A percentile compares a stretch with the other conserved stretches of the same genome.
Conservation (phyloP, 2,888 invertebrate species). For the Hyalella azteca region DNA sequence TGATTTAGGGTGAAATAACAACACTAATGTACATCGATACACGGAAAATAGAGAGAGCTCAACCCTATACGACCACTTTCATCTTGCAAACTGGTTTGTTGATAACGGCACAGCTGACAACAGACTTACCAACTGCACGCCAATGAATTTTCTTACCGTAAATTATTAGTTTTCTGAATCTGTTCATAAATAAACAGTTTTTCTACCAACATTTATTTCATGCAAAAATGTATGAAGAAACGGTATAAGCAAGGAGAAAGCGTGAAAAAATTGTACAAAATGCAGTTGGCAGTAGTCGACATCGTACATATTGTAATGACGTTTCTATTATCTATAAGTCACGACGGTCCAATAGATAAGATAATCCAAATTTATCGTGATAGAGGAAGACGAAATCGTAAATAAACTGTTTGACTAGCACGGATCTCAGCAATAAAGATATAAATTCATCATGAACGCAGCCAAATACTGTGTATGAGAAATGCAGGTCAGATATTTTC, state of each 20-base stretch:
- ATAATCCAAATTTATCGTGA: too few species aligned
- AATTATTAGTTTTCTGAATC: not conserved
- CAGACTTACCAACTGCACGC: too few species aligned
- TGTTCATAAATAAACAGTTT: not conserved
- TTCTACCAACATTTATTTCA: not conserved
- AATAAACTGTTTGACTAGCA: too few species aligned
- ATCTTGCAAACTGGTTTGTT: not conserved
- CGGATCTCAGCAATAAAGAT: too few species aligned
- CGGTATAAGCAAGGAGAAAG: not conserved
- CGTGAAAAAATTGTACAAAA: not conserved
- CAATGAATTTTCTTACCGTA: not conserved
- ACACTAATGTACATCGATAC: not conserved
- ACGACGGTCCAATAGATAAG: too few species aligned
- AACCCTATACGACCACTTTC: not conserved
- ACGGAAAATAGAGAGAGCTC: not conserved
- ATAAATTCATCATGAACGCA: too few species aligned
- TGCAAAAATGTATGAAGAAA: not conserved
- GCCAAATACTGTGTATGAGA: too few species aligned
- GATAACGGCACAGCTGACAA: constrained; percentile 24
- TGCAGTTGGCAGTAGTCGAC: not conserved
- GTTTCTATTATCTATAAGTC: too few species aligned
- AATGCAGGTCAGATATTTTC: too few species aligned
- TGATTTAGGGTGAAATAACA: too few species aligned
- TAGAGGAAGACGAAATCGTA: too few species aligned
- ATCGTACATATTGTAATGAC: too few species aligned